Evolutionary conservation across 2,113 vertebrate genomes (phyloP), one percentile per base, ranked within the genome.

Genomic region (Phocoena sinus): DNA sequence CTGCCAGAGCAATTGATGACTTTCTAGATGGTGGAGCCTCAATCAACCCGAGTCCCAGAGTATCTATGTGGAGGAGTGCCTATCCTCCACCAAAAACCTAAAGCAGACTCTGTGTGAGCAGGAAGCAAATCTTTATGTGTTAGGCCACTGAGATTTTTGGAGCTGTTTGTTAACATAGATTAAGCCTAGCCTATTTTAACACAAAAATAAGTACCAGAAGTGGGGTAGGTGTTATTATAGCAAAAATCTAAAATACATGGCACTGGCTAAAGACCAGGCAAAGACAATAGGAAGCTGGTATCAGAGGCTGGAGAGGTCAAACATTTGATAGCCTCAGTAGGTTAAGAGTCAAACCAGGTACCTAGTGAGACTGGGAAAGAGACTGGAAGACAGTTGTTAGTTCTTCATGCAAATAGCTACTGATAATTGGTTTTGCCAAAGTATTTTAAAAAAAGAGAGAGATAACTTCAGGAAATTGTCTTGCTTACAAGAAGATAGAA

Each of bases 201-300:
- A 62, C 20, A 82, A 33, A 89, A 85, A 89, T 89, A n/a, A 31
- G 74, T 76, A 71, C 12, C 44, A 91, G 53, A 97, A 94, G 11
- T 85, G 1, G 18, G 23, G 26, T 53, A 17, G 26, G 38, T 88
- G 23, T 21, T 56, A 31, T 20, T 83, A 1, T 71, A 90, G 70
- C 36, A 92, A 93, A 97, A 96, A 50, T 89, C 53, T 71, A 79
- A 94, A 87, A n/a, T 80, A 60, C 21, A 41, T 28, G 33, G 33
- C 65, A 38, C 50, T 80, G 38, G 12, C 41, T 53, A 50, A 47
- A 90, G 68, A 15, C 18, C 33, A 81, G 62, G 58, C 18, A 85
- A 85, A 68, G 15, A 85, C 14, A 86, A 68, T 3, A 13, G 38
- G 47, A 82, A 87, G 91, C 3, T 79, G n/a, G 44, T 31, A 74